phyloP scores from a whole-genome alignment of 2,797 vertebrate genomes.

The Trematomus bernacchii region DNA sequence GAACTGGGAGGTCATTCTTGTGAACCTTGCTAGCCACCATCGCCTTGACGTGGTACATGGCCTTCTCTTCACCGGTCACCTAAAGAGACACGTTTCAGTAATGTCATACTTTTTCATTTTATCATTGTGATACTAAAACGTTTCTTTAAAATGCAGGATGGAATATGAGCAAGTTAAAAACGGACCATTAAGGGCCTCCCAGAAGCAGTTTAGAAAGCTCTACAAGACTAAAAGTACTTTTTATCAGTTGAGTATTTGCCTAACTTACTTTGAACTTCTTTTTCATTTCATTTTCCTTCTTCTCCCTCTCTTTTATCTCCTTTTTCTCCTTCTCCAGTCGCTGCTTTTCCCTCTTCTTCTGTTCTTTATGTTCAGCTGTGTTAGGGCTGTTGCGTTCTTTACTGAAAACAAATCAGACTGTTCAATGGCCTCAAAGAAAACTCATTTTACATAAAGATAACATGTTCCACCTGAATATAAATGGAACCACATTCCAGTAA shows the following conservation, averaged over 20 bases:
- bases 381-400: constrained; percentile 77
- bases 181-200: not conserved
- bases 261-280: constrained; percentile 86
- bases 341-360: constrained; percentile 84
- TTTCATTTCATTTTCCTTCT: constrained; percentile 84
- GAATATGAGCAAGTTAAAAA: not conserved
- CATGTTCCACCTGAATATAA: constrained; percentile 1
- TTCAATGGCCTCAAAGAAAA: constrained; percentile 10
- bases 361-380: constrained; percentile 76
- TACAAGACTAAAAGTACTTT: not conserved
- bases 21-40: constrained; percentile 76
- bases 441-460: constrained; percentile 13
- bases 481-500: not conserved
- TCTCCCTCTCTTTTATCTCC: constrained; percentile 83
- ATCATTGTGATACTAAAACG: not conserved
- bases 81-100: constrained; percentile 45
- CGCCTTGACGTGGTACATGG: constrained; percentile 77
- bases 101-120: not conserved
- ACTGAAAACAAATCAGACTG: constrained; percentile 46
- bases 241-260: not conserved
- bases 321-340: constrained; percentile 85
- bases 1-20: constrained; percentile 76
- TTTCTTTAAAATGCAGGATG: not conserved
- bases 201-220: not conserved
- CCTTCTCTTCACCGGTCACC: constrained; percentile 82